These are phyloP conservation scores for Phrynocephalus forsythii DNA, from an alignment of 2,797 vertebrate species.

Conservation along the genomic window DNA sequence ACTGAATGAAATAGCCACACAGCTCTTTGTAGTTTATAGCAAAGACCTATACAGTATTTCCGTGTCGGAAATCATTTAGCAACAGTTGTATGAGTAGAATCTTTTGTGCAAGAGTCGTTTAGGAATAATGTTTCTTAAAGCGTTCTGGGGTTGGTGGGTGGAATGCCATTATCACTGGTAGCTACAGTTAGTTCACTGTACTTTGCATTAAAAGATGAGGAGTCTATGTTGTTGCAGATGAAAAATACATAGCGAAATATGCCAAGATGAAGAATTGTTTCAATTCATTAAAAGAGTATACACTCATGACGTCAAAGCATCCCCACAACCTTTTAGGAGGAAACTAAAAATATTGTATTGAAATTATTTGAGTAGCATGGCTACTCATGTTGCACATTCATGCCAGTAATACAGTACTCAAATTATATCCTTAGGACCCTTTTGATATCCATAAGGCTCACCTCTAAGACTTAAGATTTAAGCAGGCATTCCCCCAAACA, in stretches of 20 bases:
- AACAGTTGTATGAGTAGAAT: conserved; percentile 44
- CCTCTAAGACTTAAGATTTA: no score
- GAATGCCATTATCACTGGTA: conserved; percentile 35
- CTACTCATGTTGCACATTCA: not conserved
- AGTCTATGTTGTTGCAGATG: not conserved
- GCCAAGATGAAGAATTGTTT: not conserved
- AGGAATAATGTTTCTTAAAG: conserved; percentile 20
- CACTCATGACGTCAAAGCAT: not conserved
- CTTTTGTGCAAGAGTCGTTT: conserved; percentile 44
- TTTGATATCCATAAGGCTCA: not conserved
- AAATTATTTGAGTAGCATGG: conserved; percentile 11
- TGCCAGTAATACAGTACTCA: not conserved
- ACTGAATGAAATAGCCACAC: no score
- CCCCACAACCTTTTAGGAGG: not conserved
- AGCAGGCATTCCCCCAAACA: no score
- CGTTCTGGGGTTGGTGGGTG: not conserved
- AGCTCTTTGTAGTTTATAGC: not conserved
- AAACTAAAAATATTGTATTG: not conserved
- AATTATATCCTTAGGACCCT: no score
- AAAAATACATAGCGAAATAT: not conserved
- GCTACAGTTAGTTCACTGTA: not conserved
- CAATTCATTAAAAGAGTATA: not conserved
- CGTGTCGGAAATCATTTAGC: conserved; percentile 15
- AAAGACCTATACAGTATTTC: no score
- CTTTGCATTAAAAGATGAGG: conserved; percentile 29